These are phyloP conservation scores for Ophion costatus DNA, from an alignment of 2,888 invertebrate genomes.

Conservation along the genomic window DNA sequence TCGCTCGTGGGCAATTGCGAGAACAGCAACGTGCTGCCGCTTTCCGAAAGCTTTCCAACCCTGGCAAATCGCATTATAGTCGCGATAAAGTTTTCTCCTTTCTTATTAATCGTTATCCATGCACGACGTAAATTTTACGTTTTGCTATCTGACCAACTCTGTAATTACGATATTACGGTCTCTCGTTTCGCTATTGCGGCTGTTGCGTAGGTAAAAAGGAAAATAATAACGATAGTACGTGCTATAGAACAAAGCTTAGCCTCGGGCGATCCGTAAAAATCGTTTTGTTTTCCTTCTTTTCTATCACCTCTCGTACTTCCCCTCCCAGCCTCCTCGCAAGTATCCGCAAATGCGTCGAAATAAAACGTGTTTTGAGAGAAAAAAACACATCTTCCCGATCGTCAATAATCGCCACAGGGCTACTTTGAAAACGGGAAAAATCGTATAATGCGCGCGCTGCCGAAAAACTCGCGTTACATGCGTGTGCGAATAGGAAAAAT, in stretches of 20 bases:
- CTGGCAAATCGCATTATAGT: constrained; percentile 8
- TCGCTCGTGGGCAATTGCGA: background rate
- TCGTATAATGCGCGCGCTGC: constrained; percentile 40
- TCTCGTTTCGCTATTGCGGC: constrained; percentile 22
- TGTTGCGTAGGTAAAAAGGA: constrained; percentile 29
- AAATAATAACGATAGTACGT: constrained; percentile 21
- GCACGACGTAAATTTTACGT: constrained; percentile 24
- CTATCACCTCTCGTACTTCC: background rate
- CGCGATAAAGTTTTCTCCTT: constrained; percentile 1
- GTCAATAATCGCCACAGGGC: background rate
- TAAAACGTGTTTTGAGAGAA: background rate
- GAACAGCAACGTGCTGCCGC: background rate
- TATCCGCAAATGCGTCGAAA: constrained; percentile 28
- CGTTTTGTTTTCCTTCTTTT: constrained; percentile 27
- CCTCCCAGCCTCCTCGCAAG: background rate
- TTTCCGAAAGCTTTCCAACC: background rate
- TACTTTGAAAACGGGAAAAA: constrained; percentile 29
- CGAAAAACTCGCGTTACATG: constrained; percentile 43
- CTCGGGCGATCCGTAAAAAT: constrained; percentile 29
- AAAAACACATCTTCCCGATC: constrained; percentile 2
- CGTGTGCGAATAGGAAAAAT: background rate
- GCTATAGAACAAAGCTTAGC: constrained; percentile 34
- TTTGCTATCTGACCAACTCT: constrained; percentile 21
- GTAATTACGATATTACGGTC: constrained; percentile 36
- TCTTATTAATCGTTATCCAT: constrained; percentile 29